phyloP scores from a whole-genome alignment of 2,888 invertebrate genomes.

The Folsomia manolachei region DNA sequence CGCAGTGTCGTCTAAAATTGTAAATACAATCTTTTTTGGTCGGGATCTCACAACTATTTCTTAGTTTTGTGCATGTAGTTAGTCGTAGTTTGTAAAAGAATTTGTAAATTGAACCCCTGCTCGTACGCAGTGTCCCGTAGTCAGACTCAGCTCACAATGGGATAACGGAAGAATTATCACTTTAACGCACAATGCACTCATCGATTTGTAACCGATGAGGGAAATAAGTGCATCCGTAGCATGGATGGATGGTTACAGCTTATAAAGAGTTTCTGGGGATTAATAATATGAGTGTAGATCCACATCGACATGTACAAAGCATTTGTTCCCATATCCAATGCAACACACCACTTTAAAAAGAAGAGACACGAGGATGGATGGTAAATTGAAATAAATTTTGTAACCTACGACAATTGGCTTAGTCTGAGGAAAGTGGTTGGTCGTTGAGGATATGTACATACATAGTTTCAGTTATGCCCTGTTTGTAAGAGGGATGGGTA shows the following conservation, averaged over 20 bases:
- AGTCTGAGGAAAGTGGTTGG: neutral
- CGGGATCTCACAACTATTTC: neutral
- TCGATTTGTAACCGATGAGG: neutral
- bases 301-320: neutral
- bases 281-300: too few species aligned
- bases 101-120: too few species aligned
- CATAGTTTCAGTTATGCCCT: too few species aligned
- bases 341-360: neutral
- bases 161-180: neutral
- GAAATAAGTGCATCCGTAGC: too few species aligned
- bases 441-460: too few species aligned
- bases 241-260: too few species aligned
- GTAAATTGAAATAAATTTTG: conserved; percentile 13
- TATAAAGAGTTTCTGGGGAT: too few species aligned
- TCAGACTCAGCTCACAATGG: too few species aligned
- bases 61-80: neutral
- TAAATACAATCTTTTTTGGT: neutral
- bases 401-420: conserved; percentile 11
- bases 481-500: too few species aligned
- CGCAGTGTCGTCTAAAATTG: neutral
- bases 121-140: too few species aligned
- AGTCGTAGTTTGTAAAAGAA: too few species aligned
- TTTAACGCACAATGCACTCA: neutral
- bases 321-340: neutral
- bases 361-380: neutral